Base-by-base conservation (phyloP, 2,797 vertebrate species). In the Catharus ustulatus region DNA sequence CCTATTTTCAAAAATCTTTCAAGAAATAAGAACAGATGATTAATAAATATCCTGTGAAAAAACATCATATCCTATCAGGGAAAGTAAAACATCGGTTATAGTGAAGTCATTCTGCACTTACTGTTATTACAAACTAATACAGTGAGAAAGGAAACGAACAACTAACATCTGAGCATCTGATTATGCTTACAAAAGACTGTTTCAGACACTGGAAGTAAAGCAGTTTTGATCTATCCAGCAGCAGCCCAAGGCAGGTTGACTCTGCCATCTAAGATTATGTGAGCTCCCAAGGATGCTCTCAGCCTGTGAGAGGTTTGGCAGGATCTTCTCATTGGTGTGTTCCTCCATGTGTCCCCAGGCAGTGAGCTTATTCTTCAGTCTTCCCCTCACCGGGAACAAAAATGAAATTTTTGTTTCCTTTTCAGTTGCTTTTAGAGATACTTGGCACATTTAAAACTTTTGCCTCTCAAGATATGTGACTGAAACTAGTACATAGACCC, bases 311-410 rank as follows among this genome's bases (percentile, higher is more conserved):
- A 66, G 61, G 43, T 36, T 23, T 30, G 61, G 76, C 52, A 72
- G 59, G 26, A 24, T 54, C 38, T 40, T 61, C 38, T 84, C n/a
- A 17, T 17, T 0, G 0, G 5, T 20, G 32, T 13, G 45, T 10
- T 69, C 30, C 18, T 57, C n/a, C 2, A 1, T 1, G 5, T 15
- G 11, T 10, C 45, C 40, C 51, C 55, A 82, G 11, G 79, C 71
- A 64, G 21, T 2, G 6, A 84, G n/a, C 23, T 82, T 17, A 11
- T 38, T 46, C 76, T 21, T 49, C 40, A 83, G 15, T 2, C 4
- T 12, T 76, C 13, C 48, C 17, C 57, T 66, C 40, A 20, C 30
- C 1, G 46, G 48, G 38, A 32, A 51, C 16, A 38, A 42, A 61
- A 66, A 40, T 13, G 26, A 11, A 26, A 13, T 20, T 68, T 80